Evolutionary conservation across 2,113 vertebrate species (phyloP), one percentile per base, ranked within the genome.

Genomic region (Podilymbus podiceps): DNA sequence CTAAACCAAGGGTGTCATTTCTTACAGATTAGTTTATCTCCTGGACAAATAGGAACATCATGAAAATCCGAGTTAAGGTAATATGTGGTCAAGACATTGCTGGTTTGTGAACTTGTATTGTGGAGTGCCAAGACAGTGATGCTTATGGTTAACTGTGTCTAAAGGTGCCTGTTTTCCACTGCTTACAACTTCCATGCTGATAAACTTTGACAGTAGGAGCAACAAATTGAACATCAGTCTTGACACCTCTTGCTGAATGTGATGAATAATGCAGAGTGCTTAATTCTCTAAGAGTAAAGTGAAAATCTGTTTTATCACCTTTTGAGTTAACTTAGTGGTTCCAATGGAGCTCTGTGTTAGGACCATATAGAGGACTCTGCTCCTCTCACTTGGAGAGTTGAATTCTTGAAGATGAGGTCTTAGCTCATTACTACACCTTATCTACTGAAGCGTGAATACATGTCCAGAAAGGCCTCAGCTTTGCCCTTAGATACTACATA

Each of bases 21-120:
- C 50, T 56, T 44, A 44, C 0, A 17, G 19, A 12, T 88, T 40
- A 50, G 31, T 56, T 89, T 56, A 35, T 84, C 28, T 79, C 21
- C 23, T 78, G 56, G 35, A 62, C 46, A 67, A 16, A 28, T 42
- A 76, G 6, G 19, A 87, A 27, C 0, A 4, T 40, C 12, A 4
- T 21, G 19, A 74, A 31, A 77, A 55, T 46, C 6, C 73, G 17
- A 92, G 12, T 73, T n/a, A 53, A 68, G 64, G 33, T 42, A 44
- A 4, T 40, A 21, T 1, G 2, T 28, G 19, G 24, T 53, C 53
- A 46, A 86, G 46, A 25, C 0, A 0, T 30, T 89, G 30, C 30
- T 90, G 31, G 9, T 60, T 80, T 0, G 0, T 33, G 35, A 74
- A 46, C 50, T 49, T 60, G 19, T 21, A 3, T 20, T 55, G 21